A percentile compares a stretch with the other conserved stretches of the same genome.
Conservation (phyloP, 2,113 vertebrate genomes). For the Cygnus buccinator region DNA sequence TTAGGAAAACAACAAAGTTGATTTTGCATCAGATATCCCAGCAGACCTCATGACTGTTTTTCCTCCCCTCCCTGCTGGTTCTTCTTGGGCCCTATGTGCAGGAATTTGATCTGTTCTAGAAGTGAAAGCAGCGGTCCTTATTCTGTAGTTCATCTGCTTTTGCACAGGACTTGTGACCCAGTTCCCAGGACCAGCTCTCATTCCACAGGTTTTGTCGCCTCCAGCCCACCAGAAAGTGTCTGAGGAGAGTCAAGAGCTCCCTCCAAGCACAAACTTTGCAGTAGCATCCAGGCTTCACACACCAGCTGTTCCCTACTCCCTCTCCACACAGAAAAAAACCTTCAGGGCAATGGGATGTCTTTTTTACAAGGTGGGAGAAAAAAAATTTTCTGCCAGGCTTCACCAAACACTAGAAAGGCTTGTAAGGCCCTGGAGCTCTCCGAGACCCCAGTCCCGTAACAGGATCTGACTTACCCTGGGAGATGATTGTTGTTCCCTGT, state of each 20-base stretch:
- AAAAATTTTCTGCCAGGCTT: background rate
- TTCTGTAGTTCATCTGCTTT: background rate
- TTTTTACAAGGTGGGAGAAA: background rate
- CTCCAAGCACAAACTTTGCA: fast-evolving
- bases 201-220: background rate
- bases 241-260: background rate
- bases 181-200: background rate
- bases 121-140: conserved; percentile 41
- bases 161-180: background rate
- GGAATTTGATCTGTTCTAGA: conserved; percentile 67
- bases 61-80: conserved; percentile 63
- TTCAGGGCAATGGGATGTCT: background rate
- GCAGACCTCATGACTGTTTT: conserved; percentile 57
- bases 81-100: conserved; percentile 36
- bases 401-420: background rate
- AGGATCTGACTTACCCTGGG: background rate
- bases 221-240: background rate
- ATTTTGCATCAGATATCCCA: conserved; percentile 76
- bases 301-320: background rate
- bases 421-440: background rate
- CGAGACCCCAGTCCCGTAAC: fast-evolving
- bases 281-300: background rate
- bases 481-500: background rate
- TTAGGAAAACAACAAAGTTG: conserved; percentile 74
- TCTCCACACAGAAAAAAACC: background rate